Evolutionary conservation across 2,113 vertebrate genomes (phyloP).

Genomic region (Corvus hawaiiensis): DNA sequence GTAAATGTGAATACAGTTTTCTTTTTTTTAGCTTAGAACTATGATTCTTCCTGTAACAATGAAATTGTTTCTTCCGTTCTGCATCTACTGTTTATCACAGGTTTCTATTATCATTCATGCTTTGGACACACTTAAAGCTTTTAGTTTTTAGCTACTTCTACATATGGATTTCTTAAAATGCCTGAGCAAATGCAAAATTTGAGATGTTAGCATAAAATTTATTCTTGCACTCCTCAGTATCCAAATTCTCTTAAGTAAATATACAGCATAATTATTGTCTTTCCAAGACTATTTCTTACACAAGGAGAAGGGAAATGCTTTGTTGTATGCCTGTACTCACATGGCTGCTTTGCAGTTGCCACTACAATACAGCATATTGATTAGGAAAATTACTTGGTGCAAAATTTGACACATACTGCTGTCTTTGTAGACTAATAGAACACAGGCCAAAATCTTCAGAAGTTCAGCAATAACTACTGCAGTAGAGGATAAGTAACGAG

Average conservation of each 20-base stretch:
- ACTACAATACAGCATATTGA: neutral
- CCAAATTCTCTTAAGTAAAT: neutral
- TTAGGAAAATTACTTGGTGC: constrained; percentile 31
- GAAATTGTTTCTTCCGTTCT: neutral
- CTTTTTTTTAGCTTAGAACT: neutral
- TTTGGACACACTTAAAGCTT: neutral
- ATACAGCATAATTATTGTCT: neutral
- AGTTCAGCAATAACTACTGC: constrained; percentile 94
- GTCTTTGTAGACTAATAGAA: constrained; percentile 92
- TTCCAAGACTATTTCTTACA: neutral
- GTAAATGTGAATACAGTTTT: neutral
- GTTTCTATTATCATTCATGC: neutral
- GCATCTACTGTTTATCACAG: neutral
- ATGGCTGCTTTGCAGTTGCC: constrained; percentile 27
- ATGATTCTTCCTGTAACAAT: neutral
- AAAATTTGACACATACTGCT: constrained; percentile 81
- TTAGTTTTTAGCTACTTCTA: neutral
- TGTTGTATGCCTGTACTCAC: neutral
- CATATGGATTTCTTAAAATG: neutral
- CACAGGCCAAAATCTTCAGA: constrained; percentile 89
- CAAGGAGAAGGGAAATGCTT: neutral
- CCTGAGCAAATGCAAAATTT: neutral
- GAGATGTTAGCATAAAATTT: neutral
- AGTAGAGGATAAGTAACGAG: constrained; percentile 94
- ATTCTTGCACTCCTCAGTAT: neutral